Conservation (phyloP, 2,113 vertebrate genomes). For the Nettapus auritus region DNA sequence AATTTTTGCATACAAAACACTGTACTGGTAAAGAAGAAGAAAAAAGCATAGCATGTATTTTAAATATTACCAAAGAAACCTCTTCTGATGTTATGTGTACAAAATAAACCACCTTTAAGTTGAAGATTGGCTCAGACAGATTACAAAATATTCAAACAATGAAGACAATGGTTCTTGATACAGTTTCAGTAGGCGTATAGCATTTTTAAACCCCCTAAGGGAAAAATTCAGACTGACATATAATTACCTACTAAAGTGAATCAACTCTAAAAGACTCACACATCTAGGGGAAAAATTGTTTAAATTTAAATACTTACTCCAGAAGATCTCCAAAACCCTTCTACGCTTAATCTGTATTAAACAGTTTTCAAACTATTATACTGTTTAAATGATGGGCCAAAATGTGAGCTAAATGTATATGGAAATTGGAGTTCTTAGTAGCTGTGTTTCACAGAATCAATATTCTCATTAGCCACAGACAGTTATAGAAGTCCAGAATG, state of each 20-base stretch:
- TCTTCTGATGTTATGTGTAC: conserved; percentile 41
- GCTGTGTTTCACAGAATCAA: not conserved
- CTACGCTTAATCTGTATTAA: not conserved
- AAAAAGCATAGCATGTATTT: not conserved
- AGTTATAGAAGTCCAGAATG: not conserved
- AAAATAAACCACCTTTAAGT: conserved; percentile 42
- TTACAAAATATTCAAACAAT: conserved; percentile 53
- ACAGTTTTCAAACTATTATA: not conserved
- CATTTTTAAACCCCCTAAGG: not conserved
- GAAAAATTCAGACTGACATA: conserved; percentile 14
- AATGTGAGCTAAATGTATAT: not conserved
- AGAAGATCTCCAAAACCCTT: not conserved
- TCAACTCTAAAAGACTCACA: not conserved
- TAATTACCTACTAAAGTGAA: conserved; percentile 20
- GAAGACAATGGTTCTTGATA: conserved; percentile 44
- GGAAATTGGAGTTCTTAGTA: not conserved
- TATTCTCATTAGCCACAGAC: not conserved
- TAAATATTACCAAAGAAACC: conserved; percentile 13
- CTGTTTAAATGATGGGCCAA: not conserved
- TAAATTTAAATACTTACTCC: not conserved
- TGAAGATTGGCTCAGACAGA: conserved; percentile 42
- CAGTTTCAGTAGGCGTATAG: conserved; percentile 21
- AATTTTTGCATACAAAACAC: conserved; percentile 28
- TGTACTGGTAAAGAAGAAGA: not conserved
- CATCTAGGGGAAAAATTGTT: not conserved